Evolutionary conservation across 2,888 invertebrate genomes (phyloP), one percentile per base, ranked within the genome.

Genomic region (Melieria picta): DNA sequence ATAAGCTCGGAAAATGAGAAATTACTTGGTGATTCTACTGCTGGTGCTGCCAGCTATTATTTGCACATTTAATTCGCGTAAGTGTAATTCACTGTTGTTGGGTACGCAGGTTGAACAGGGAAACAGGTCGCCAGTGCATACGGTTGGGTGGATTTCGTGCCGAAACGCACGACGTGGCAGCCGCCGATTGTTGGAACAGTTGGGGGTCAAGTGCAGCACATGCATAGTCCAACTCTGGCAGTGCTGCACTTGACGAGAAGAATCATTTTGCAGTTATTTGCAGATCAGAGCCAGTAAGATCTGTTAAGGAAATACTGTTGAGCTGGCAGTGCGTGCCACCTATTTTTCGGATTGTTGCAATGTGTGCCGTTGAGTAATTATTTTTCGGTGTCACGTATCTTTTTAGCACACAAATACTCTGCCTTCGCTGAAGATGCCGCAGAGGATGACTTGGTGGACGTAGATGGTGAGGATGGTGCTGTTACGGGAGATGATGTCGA

Each of bases 1-100:
- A 69, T 77, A 69, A 72, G 67, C 67, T 73, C 9, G 55, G 48
- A 76, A 77, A 60, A 94, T 94, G 94, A 93, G 90, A 88, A 88
- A 90, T 81, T 88, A 92, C 80, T 89, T 91, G 84, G 86, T 94
- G 80, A 85, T 92, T 64, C 83, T 90, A 75, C 83, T 94, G 70
- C 82, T 94, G 81, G 90, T 93, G 79, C 87, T 94, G 76, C 93
- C 94, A 79, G 91, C 92, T 48, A 89, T 92, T 61, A 89, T 94
- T 77, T 90, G 93, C 78, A 91, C 91, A 78, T 89, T 92, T 77
- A 91, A 91, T 85, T 89, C 88, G 87, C 92, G 94, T 94, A 90
- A 93, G 92, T 90, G 82, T 72, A 73, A 72, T 62, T 52, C 48
- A 61, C 30, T 30, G 30, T 30, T 30, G 30, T 30, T 2, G 30